A percentile compares a stretch with the other conserved stretches of the same genome.
These are phyloP conservation scores for Campylomormyrus tamandua DNA, from an alignment of 2,113 vertebrate genomes.

Conservation along the genomic window DNA sequence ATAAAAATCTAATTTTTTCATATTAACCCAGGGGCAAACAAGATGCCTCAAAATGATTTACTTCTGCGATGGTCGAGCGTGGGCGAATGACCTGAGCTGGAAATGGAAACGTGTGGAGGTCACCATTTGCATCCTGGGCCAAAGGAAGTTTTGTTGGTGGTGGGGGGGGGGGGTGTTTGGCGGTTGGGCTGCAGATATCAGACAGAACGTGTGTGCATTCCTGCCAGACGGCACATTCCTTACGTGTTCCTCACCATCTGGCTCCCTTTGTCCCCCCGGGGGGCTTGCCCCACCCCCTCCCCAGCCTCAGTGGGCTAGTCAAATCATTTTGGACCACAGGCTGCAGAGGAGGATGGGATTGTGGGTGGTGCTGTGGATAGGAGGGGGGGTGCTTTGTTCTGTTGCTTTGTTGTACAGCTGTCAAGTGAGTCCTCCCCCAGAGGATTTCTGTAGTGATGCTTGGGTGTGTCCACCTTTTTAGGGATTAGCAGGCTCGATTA, in stretches of 20 bases:
- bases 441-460: not conserved
- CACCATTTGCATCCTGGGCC: not conserved
- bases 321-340: not conserved
- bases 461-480: not conserved
- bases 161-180: not conserved
- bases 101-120: not conserved
- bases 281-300: not conserved
- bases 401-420: conserved; percentile 12
- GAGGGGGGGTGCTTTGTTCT: not conserved
- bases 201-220: not conserved
- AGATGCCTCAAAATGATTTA: no score
- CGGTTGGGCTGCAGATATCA: no score
- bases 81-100: not conserved
- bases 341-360: not conserved
- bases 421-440: not conserved
- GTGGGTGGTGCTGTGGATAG: not conserved
- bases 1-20: no score
- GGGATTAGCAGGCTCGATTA: not conserved
- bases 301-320: not conserved
- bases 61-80: no score
- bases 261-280: not conserved
- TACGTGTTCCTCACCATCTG: not conserved
- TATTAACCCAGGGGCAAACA: no score
- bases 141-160: not conserved
- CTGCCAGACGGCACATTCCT: not conserved